phyloP scores from a whole-genome alignment of 2,113 vertebrate genomes.

The Propithecus coquereli region DNA sequence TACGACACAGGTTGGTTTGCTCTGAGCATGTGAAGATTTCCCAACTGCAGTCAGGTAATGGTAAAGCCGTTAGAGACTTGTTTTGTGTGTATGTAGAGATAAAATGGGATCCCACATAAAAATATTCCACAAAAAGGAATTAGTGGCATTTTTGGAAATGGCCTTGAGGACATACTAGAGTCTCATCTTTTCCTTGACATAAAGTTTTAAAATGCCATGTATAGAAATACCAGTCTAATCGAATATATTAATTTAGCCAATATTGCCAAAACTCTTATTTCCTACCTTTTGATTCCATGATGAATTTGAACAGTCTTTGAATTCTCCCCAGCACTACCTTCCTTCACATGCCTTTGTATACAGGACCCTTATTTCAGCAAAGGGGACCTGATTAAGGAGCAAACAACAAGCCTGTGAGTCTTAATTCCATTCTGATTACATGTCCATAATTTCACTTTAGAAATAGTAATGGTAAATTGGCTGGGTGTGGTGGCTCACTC shows the following conservation, averaged over 20 bases:
- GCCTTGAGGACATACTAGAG: not conserved
- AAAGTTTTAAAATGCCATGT: not conserved
- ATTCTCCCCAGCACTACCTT: not conserved
- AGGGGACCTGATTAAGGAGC: not conserved
- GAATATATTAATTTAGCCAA: not conserved
- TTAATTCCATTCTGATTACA: not conserved
- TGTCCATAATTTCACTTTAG: constrained; percentile 33
- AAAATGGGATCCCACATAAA: not conserved
- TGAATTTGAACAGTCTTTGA: not conserved
- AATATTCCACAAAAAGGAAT: not conserved
- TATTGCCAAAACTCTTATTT: not conserved
- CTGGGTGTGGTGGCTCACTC: too few species aligned
- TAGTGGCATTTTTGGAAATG: constrained; percentile 20
- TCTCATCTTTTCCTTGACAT: constrained; percentile 2
- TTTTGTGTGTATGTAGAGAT: constrained; percentile 7
- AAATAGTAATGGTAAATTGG: not conserved
- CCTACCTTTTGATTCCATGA: not conserved
- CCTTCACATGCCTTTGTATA: not conserved
- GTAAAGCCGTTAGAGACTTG: constrained; percentile 14
- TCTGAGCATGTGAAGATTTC: constrained; percentile 7
- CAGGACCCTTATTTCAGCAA: constrained; percentile 13
- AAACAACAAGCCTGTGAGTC: not conserved
- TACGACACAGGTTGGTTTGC: not conserved
- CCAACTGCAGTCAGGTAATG: not conserved
- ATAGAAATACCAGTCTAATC: constrained; percentile 6